A percentile compares a stretch with the other conserved stretches of the same genome.
Evolutionary conservation across 53 echinoderm and acorn worm genomes (phyloP).

Genomic region (Echinometra lucunter): DNA sequence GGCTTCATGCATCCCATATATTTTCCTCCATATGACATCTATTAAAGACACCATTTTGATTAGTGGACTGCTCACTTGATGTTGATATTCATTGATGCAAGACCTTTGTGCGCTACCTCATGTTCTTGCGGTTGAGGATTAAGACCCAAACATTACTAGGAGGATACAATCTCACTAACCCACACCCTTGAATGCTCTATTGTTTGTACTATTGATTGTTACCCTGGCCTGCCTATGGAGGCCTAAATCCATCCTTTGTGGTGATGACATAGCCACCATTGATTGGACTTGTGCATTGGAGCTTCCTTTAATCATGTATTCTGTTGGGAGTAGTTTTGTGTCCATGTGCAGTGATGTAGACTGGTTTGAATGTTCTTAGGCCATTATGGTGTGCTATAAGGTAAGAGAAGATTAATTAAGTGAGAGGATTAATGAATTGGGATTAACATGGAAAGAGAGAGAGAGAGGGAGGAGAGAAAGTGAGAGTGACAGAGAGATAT

Average conservation of each 20-base stretch:
- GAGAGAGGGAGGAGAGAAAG: not conserved
- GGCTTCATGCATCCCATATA: no score
- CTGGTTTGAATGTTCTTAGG: not conserved
- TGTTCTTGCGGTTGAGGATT: not conserved
- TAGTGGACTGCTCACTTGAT: not conserved
- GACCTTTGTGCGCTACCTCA: not conserved
- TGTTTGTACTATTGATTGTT: not conserved
- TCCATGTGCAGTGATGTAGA: constrained; percentile 33
- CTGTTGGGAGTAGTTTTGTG: not conserved
- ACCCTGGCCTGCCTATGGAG: not conserved
- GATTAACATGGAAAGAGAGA: not conserved
- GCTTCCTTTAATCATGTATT: not conserved
- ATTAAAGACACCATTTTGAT: not conserved
- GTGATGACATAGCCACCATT: constrained; percentile 26
- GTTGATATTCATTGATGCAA: not conserved
- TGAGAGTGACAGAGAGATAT: not conserved
- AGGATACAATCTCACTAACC: not conserved
- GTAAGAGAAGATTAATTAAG: constrained; percentile 19
- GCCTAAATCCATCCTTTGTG: constrained; percentile 13
- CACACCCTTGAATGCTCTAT: not conserved
- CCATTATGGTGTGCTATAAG: constrained; percentile 39
- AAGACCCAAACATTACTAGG: not conserved
- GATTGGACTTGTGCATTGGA: constrained; percentile 22
- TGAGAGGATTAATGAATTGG: not conserved
- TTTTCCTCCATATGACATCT: not conserved